These are phyloP conservation scores for Acromyrmex echinatior DNA, from an alignment of 1,140 invertebrate genomes.

Conservation along the genomic window DNA sequence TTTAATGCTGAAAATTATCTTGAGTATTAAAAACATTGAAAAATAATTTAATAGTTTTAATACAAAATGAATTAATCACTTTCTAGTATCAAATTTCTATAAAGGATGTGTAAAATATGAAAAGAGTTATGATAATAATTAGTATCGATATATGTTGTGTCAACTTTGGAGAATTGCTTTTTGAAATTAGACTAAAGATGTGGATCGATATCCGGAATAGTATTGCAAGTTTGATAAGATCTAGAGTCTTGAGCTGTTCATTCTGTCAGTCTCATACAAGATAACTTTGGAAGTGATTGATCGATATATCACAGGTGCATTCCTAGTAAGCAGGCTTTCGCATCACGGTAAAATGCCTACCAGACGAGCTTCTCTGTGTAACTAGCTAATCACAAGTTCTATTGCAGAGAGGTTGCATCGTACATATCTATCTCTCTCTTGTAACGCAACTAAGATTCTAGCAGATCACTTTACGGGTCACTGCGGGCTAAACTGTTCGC, in stretches of 20 bases:
- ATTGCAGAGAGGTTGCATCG: background rate
- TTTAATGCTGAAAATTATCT: no score
- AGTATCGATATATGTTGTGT: background rate
- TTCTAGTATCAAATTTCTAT: no score
- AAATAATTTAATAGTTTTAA: no score
- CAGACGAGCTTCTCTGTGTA: slow-evolving; percentile 9
- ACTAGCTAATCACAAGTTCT: background rate
- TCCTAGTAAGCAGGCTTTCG: slow-evolving; percentile 1
- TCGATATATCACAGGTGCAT: slow-evolving; percentile 15
- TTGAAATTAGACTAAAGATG: background rate
- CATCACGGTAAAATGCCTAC: slow-evolving; percentile 25
- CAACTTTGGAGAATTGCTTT: background rate
- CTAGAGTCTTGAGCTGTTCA: background rate
- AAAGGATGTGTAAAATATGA: background rate
- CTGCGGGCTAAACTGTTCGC: slow-evolving; percentile 29
- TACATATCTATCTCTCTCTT: background rate
- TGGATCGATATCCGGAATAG: background rate
- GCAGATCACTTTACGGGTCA: slow-evolving; percentile 53
- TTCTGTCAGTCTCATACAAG: background rate
- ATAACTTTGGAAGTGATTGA: background rate
- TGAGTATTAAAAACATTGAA: no score
- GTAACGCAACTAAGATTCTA: slow-evolving; percentile 39
- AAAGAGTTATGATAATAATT: background rate
- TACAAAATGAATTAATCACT: no score
- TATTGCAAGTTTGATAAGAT: background rate